These are phyloP conservation scores for Dione vanillae DNA, from an alignment of 2,888 invertebrate genomes.

Conservation along the genomic window DNA sequence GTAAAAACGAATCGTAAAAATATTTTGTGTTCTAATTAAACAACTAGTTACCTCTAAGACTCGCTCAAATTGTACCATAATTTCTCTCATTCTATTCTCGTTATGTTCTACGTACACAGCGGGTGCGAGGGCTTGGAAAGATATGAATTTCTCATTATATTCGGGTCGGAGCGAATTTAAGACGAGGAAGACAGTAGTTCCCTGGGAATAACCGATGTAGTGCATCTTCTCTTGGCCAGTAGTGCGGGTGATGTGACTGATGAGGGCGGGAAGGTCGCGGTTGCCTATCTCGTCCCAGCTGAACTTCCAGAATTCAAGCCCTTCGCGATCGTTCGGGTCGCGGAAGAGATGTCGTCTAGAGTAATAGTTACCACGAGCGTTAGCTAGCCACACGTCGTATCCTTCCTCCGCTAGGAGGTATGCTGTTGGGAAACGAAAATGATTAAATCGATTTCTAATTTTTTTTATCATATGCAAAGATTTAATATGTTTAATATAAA, in stretches of 20 bases:
- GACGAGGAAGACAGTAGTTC: constrained; percentile 85
- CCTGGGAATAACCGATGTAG: constrained; percentile 91
- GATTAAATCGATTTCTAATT: too few species aligned
- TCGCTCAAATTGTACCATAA: constrained; percentile 32
- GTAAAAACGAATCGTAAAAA: too few species aligned
- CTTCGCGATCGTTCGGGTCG: constrained; percentile 58
- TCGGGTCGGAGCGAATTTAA: constrained; percentile 85
- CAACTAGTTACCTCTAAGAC: constrained; percentile 33
- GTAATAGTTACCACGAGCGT: constrained; percentile 89
- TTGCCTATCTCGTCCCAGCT: constrained; percentile 92
- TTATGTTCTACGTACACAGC: constrained; percentile 63
- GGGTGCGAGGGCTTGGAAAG: constrained; percentile 74
- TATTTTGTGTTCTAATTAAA: not conserved
- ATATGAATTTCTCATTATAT: constrained; percentile 86
- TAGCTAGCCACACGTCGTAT: constrained; percentile 91
- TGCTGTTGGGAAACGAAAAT: constrained; percentile 49
- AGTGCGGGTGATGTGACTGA: constrained; percentile 85
- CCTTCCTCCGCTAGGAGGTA: constrained; percentile 85
- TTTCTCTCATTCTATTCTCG: constrained; percentile 45
- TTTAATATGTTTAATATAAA: too few species aligned
- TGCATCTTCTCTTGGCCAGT: constrained; percentile 86
- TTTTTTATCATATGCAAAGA: too few species aligned
- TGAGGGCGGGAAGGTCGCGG: constrained; percentile 90
- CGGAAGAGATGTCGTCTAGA: constrained; percentile 79
- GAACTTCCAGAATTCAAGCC: constrained; percentile 84